Percentiles rank a stretch among this genome's conserved stretches.
Conservation (phyloP, 1,140 invertebrate genomes). For the Octopus bimaculoides region DNA sequence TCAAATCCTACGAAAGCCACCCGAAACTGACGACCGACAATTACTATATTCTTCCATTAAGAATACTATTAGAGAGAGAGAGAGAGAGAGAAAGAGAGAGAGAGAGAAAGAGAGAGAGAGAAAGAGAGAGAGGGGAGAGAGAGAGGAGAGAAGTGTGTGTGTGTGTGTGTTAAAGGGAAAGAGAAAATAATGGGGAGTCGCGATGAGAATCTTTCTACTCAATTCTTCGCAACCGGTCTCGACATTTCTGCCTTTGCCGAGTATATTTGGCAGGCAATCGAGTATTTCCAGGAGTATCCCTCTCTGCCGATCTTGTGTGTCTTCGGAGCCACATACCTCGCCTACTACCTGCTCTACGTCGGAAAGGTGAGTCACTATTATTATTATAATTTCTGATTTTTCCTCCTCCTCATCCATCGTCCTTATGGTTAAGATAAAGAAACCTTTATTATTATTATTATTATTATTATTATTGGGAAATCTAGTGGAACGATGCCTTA, state of each 20-base stretch:
- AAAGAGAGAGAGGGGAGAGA: not conserved
- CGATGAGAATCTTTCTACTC: not conserved
- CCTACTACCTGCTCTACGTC: conserved; percentile 1
- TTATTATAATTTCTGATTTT: no score
- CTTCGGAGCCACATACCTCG: not conserved
- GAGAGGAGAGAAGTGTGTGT: not conserved
- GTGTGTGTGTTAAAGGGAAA: no score
- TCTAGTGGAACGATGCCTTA: no score
- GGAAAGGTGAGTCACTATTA: not conserved
- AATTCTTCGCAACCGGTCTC: not conserved
- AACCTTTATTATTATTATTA: no score
- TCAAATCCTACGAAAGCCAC: no score
- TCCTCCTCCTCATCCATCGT: no score
- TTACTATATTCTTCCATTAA: no score
- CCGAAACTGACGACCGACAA: no score
- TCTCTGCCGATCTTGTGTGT: not conserved
- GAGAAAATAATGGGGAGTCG: no score
- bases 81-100: not conserved
- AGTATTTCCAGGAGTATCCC: not conserved
- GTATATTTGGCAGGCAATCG: not conserved
- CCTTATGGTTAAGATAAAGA: no score
- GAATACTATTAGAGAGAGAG: not conserved
- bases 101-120: conserved; percentile 2
- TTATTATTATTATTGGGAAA: no score
- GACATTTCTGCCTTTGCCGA: conserved; percentile 2